Conservation (phyloP, 2,888 invertebrate genomes). For the Cataglyphis altisquamis region DNA sequence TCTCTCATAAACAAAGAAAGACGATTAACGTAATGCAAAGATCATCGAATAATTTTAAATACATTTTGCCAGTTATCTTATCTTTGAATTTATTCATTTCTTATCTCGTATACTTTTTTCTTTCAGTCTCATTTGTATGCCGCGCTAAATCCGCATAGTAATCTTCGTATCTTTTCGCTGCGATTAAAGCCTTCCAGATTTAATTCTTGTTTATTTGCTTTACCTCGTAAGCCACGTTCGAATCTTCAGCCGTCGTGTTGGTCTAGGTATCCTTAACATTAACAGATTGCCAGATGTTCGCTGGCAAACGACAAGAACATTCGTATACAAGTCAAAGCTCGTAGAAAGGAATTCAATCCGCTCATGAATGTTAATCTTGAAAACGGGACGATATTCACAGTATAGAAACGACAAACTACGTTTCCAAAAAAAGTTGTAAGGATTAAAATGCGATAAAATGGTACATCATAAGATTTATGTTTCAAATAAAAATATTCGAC, state of each 20-base stretch:
- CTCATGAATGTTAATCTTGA: constrained; percentile 22
- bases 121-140: constrained; percentile 40
- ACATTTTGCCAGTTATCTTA: constrained; percentile 38
- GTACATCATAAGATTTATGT: neutral
- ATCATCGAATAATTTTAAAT: constrained; percentile 41
- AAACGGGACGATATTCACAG: neutral
- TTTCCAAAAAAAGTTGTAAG: neutral
- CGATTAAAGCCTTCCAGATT: constrained; percentile 84
- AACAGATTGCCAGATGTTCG: constrained; percentile 85
- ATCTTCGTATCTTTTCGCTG: constrained; percentile 66
- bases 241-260: constrained; percentile 72
- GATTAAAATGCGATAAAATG: constrained; percentile 21
- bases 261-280: constrained; percentile 80
- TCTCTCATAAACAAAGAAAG: neutral
- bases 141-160: constrained; percentile 62
- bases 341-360: constrained; percentile 56
- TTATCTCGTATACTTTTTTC: constrained; percentile 33
- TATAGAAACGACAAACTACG: constrained; percentile 1
- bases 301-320: constrained; percentile 81
- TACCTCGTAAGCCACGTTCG: constrained; percentile 68
- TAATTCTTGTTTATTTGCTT: constrained; percentile 86
- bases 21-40: constrained; percentile 16
- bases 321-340: constrained; percentile 63
- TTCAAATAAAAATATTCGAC: constrained; percentile 29
- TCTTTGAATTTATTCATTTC: constrained; percentile 24